A percentile compares a stretch with the other conserved stretches of the same genome.
These are phyloP conservation scores for Phalacrocorax carbo DNA, from an alignment of 2,113 vertebrate genomes.

Conservation along the genomic window DNA sequence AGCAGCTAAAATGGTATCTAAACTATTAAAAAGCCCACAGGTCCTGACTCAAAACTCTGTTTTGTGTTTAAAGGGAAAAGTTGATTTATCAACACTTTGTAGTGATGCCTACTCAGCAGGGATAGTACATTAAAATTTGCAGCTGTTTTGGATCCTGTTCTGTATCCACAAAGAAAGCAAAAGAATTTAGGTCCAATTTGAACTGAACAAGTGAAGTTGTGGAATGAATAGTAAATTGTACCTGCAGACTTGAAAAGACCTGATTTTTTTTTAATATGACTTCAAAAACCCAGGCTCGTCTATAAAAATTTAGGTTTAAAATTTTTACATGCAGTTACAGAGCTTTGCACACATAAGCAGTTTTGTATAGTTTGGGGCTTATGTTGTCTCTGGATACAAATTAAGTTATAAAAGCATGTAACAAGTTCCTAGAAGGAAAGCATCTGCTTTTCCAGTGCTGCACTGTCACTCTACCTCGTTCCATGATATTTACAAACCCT, in stretches of 20 bases:
- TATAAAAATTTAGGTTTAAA: neutral
- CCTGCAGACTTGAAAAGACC: neutral
- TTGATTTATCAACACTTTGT: neutral
- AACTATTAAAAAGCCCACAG: constrained; percentile 17
- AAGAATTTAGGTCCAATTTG: neutral
- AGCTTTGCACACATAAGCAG: neutral
- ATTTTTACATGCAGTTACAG: neutral
- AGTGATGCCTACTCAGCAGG: neutral
- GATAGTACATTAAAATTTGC: neutral
- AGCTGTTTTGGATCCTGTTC: neutral
- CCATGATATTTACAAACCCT: neutral
- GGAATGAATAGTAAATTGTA: neutral
- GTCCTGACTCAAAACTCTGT: neutral
- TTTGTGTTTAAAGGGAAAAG: constrained; percentile 49
- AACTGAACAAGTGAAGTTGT: neutral
- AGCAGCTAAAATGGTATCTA: constrained; percentile 38
- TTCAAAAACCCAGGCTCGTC: neutral
- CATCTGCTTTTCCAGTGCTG: neutral
- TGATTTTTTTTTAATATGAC: neutral
- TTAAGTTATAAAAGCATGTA: neutral
- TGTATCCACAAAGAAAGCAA: neutral
- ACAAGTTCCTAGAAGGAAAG: neutral
- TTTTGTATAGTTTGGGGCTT: neutral
- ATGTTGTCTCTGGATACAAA: neutral
- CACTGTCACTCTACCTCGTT: neutral